Conservation (phyloP, 2,888 invertebrate genomes). For the Atethmia centrago region DNA sequence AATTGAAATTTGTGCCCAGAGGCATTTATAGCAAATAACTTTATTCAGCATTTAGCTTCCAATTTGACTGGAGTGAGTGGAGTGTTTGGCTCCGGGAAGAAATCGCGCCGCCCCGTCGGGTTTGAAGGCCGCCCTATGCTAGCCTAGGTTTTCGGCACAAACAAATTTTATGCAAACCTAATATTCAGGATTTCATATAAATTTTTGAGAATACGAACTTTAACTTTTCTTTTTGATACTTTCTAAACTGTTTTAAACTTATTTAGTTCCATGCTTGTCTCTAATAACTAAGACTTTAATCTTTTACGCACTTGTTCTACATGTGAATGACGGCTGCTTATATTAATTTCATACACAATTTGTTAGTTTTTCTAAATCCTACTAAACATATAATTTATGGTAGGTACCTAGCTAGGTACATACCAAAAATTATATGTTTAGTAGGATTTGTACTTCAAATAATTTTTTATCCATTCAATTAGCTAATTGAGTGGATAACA, state of each 20-base stretch:
- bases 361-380: not conserved
- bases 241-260: not conserved
- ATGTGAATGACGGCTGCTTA: not conserved
- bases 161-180: conserved; percentile 5
- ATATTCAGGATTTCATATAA: not conserved
- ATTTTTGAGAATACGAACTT: not conserved
- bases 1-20: conserved; percentile 91
- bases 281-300: not conserved
- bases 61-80: conserved; percentile 82
- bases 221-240: not conserved
- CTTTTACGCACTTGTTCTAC: not conserved
- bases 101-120: conserved; percentile 59
- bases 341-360: not conserved
- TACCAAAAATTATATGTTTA: too few relatives aligned
- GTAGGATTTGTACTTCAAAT: too few relatives aligned
- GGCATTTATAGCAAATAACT: conserved; percentile 90
- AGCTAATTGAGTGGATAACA: not conserved
- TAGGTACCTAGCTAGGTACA: too few relatives aligned
- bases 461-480: too few relatives aligned
- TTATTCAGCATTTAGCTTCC: conserved; percentile 89
- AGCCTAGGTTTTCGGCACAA: conserved; percentile 6
- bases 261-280: not conserved
- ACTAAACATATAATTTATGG: not conserved
- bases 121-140: conserved; percentile 24
- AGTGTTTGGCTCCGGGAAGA: conserved; percentile 80